A percentile compares a stretch with the other conserved stretches of the same genome.
Conservation (phyloP, 2,888 invertebrate species). For the Vanessa cardui region DNA sequence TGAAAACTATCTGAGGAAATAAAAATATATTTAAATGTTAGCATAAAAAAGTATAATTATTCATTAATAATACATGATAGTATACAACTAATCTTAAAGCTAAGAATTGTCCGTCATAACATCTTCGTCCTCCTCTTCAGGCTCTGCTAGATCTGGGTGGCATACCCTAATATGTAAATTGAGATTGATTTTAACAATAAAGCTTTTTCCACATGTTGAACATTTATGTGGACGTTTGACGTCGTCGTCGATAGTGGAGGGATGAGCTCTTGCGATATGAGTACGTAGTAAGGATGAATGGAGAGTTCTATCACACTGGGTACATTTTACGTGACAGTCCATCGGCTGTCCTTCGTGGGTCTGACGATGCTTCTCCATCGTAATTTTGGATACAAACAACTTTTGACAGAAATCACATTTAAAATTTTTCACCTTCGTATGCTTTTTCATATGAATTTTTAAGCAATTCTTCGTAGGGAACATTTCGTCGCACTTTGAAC, state of each 20-base stretch:
- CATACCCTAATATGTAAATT: constrained; percentile 76
- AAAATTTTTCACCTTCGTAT: constrained; percentile 78
- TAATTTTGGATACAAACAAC: constrained; percentile 75
- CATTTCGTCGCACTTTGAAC: constrained; percentile 77
- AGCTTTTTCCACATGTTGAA: constrained; percentile 74
- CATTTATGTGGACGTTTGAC: constrained; percentile 76
- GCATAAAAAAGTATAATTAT: constrained; percentile 72
- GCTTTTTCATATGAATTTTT: constrained; percentile 78
- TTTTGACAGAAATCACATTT: constrained; percentile 76
- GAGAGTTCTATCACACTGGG: constrained; percentile 74
- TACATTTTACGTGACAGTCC: constrained; percentile 76
- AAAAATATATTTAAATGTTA: constrained; percentile 41
- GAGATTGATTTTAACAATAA: constrained; percentile 76
- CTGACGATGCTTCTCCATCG: constrained; percentile 76
- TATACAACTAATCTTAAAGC: constrained; percentile 47
- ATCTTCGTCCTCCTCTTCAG: constrained; percentile 77
- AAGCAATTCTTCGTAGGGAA: constrained; percentile 77
- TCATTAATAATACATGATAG: constrained; percentile 56
- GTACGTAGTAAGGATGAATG: constrained; percentile 71
- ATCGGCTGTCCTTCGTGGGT: constrained; percentile 74
- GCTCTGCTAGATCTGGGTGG: constrained; percentile 74
- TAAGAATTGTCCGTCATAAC: constrained; percentile 77
- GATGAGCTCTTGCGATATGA: constrained; percentile 69
- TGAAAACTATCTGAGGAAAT: neutral
- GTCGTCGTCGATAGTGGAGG: constrained; percentile 67